Base-by-base conservation (phyloP, 1,140 invertebrate species). In the Drosophila lowei region DNA sequence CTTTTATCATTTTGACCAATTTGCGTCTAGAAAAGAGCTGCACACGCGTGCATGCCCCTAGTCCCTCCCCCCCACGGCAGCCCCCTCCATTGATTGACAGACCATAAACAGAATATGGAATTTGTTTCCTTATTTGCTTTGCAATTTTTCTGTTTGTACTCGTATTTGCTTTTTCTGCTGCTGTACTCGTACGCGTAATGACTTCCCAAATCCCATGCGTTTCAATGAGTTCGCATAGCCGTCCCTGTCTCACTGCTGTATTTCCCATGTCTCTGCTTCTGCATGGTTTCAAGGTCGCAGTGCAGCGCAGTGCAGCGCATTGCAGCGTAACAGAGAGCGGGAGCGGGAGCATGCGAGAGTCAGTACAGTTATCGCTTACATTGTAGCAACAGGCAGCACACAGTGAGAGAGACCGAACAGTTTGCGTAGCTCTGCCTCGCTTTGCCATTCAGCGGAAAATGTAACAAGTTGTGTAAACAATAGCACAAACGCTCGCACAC, bases 381-480 rank as follows among this genome's bases (percentile, higher is more conserved):
- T 34, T 68, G 66, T 68, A 68, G 54, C 21, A 48, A 57, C 38
- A 41, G 44, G 15, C 34, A 34, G 18, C 3, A 63, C 23, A 42
- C 25, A 72, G 30, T 15, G 48, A 61, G 52, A 13, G 25, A 62
- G 50, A 43, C 5, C 30, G 7, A 4, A 2, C 30, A 18, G 30
- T 47, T 8, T 18, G 28, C 18, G 25, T 15, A 46, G 42, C 28
- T 48, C 25, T 34, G 8, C 16, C n/a, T 70, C 15, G 50, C 41
- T 72, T 43, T 48, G 41, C 25, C 61, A 59, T 73, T 74, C 43
- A 65, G 66, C 59, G 61, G 48, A 48, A 76, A 84, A 84, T 84
- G 79, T 80, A 84, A 85, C 76, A 77, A 85, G 80, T 76, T 79
- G 56, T 67, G 68, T 79, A 83, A 83, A 79, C 75, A 79, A 67